Conservation (phyloP, 2,888 invertebrate genomes). For the Thereva nobilitata region DNA sequence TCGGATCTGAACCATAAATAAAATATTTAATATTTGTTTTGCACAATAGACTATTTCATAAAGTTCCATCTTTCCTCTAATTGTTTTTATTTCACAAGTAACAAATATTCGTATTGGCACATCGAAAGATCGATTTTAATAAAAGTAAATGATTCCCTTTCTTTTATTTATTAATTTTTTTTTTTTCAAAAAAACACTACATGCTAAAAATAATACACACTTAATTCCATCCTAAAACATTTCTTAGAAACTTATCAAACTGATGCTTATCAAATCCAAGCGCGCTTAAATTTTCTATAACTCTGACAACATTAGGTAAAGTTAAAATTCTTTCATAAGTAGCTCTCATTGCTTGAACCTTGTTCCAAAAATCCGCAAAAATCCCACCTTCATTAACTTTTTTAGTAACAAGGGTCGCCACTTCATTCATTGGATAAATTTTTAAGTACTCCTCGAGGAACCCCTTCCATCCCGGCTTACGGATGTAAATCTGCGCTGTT, state of each 20-base stretch:
- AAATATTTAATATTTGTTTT: too few relatives aligned
- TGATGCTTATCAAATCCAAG: conserved; percentile 18
- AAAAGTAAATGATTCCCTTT: too few relatives aligned
- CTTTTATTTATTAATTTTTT: too few relatives aligned
- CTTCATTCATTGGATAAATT: conserved; percentile 17
- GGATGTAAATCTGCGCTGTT: neutral
- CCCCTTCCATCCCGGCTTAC: conserved; percentile 18
- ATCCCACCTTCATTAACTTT: conserved; percentile 12
- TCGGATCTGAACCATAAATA: too few relatives aligned
- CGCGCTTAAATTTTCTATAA: conserved; percentile 11
- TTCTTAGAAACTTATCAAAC: conserved; percentile 17
- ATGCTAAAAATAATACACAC: neutral
- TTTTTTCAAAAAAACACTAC: too few relatives aligned
- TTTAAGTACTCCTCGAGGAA: conserved; percentile 15
- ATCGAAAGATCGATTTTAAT: too few relatives aligned
- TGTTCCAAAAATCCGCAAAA: conserved; percentile 22
- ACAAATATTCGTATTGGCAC: too few relatives aligned
- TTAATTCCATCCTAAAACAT: conserved; percentile 13
- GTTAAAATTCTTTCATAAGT: conserved; percentile 20
- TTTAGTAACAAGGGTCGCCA: neutral
- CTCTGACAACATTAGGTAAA: conserved; percentile 12
- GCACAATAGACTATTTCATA: too few relatives aligned
- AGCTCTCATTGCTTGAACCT: conserved; percentile 15
- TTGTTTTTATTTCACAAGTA: too few relatives aligned
- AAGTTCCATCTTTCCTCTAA: too few relatives aligned